A percentile compares a stretch with the other conserved stretches of the same genome.
These are phyloP conservation scores for Otolemur garnettii DNA, from an alignment of 2,113 vertebrate genomes.

Conservation along the genomic window DNA sequence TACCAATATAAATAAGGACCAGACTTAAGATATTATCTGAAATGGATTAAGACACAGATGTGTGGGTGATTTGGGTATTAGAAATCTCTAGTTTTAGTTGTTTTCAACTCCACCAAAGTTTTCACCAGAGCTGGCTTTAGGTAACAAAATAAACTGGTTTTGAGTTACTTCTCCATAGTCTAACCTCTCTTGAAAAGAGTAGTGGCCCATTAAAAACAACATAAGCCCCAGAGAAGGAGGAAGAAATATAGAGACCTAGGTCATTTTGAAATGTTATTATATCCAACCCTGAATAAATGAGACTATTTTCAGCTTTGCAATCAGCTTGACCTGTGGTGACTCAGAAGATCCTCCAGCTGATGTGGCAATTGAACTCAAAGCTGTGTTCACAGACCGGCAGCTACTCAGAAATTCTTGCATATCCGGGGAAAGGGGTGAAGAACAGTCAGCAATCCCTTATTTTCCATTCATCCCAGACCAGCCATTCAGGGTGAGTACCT, in stretches of 20 bases:
- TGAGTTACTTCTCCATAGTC: conserved; percentile 25
- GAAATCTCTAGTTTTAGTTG: not conserved
- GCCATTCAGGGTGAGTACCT: conserved; percentile 95
- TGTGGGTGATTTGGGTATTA: not conserved
- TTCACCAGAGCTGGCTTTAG: not conserved
- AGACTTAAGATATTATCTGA: conserved; percentile 11
- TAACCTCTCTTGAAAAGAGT: not conserved
- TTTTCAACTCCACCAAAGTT: conserved; percentile 4
- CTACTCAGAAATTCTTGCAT: conserved; percentile 95
- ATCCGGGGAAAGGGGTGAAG: conserved; percentile 95
- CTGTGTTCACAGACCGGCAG: conserved; percentile 94
- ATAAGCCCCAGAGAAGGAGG: not conserved
- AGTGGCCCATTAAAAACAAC: not conserved
- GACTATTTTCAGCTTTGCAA: conserved; percentile 91
- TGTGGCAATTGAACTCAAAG: conserved; percentile 97
- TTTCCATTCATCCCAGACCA: conserved; percentile 99
- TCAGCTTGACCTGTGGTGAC: conserved; percentile 96
- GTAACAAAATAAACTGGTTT: conserved; percentile 17
- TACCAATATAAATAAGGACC: conserved; percentile 38
- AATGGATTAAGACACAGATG: conserved; percentile 57
- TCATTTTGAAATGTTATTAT: conserved; percentile 22
- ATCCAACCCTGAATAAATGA: conserved; percentile 42
- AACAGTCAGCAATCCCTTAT: conserved; percentile 94
- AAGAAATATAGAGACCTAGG: not conserved
- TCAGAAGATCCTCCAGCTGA: conserved; percentile 91